Evolutionary conservation across 2,797 vertebrate species (phyloP).

Genomic region (Cebuella pygmaea): DNA sequence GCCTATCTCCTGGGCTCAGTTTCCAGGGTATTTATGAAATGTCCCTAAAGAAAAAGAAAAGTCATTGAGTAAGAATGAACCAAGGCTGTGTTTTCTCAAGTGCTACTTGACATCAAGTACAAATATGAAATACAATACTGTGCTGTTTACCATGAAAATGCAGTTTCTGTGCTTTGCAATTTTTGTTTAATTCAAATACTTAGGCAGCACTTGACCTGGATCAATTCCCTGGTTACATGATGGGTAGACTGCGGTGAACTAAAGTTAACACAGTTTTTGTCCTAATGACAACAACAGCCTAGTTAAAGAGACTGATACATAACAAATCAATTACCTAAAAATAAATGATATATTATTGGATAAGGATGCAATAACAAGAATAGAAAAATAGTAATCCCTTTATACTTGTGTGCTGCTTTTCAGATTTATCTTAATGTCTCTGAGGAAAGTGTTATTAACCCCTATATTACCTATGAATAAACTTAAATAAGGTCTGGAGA

Average conservation of each 20-base stretch:
- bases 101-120: background rate
- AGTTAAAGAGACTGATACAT: background rate
- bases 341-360: background rate
- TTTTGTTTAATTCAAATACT: background rate
- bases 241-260: background rate
- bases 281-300: background rate
- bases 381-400: background rate
- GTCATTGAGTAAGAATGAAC: background rate
- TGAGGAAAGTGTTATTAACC: background rate
- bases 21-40: slow-evolving; percentile 34
- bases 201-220: background rate
- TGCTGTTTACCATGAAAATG: background rate
- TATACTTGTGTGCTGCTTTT: background rate
- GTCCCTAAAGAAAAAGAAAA: background rate
- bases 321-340: background rate
- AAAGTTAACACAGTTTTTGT: background rate
- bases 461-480: background rate
- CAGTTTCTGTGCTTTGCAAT: background rate
- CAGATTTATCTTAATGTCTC: background rate
- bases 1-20: slow-evolving; percentile 4
- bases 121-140: background rate
- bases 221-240: background rate
- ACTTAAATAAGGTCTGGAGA: background rate
- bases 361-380: background rate
- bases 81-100: background rate